phyloP scores from a whole-genome alignment of 2,113 vertebrate species.

The Myrmecobius fasciatus region DNA sequence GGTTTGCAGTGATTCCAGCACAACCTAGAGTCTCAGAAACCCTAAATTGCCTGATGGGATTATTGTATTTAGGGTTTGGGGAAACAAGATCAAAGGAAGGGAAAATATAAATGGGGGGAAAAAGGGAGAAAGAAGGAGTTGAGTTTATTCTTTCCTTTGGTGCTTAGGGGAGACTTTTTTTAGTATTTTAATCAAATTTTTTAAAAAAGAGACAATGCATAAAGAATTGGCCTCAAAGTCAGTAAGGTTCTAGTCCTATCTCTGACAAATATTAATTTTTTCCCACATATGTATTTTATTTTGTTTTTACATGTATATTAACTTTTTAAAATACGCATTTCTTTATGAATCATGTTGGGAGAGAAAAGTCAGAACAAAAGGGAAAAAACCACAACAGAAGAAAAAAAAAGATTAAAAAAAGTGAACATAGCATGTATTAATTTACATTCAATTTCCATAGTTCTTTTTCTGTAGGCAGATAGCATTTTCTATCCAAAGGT shows the following conservation, averaged over 20 bases:
- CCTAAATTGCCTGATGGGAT: background rate
- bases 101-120: background rate
- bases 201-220: background rate
- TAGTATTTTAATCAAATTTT: too few relatives aligned
- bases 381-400: too few relatives aligned
- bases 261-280: background rate
- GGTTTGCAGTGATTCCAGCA: background rate
- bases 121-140: background rate
- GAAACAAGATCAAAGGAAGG: background rate
- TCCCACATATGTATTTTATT: too few relatives aligned
- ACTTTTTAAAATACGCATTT: too few relatives aligned
- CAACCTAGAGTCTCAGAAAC: background rate
- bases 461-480: too few relatives aligned
- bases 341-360: too few relatives aligned
- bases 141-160: background rate
- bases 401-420: too few relatives aligned
- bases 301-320: too few relatives aligned
- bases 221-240: background rate
- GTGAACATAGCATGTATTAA: too few relatives aligned
- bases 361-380: too few relatives aligned
- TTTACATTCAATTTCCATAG: too few relatives aligned
- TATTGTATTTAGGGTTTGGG: background rate
- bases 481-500: too few relatives aligned
- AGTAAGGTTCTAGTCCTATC: background rate
- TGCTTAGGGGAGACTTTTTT: background rate